Evolutionary conservation across 2,797 vertebrate species (phyloP).

Genomic region (Chelonia mydas): DNA sequence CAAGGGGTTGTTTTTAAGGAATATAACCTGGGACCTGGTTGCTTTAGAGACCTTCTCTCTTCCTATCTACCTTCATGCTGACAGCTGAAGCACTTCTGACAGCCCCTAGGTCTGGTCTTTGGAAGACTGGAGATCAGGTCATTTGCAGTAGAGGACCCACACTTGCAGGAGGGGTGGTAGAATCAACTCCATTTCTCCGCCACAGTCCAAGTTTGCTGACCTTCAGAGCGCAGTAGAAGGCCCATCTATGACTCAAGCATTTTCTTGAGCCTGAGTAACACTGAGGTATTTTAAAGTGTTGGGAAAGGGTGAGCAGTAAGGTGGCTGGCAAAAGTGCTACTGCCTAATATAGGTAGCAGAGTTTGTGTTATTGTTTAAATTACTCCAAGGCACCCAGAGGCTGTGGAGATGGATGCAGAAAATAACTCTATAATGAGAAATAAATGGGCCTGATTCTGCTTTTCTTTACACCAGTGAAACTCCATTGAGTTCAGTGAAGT

Average conservation of each 20-base stretch:
- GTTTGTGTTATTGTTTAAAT: background rate
- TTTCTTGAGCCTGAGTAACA: background rate
- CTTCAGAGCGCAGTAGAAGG: background rate
- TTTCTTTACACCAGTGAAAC: background rate
- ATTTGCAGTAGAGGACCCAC: background rate
- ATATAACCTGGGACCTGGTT: background rate
- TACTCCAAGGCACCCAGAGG: background rate
- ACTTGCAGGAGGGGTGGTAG: background rate
- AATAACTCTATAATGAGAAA: background rate
- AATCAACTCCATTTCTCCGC: background rate
- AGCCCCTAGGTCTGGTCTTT: background rate
- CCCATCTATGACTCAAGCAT: background rate
- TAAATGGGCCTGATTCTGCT: background rate
- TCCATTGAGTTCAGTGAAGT: background rate
- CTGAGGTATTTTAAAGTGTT: background rate
- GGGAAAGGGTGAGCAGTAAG: background rate
- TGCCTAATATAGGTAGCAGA: rapidly evolving
- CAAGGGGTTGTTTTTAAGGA: background rate
- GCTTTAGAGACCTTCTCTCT: background rate
- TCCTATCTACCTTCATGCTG: background rate
- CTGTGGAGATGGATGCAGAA: background rate
- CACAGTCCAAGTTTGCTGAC: rapidly evolving
- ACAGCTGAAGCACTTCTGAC: background rate
- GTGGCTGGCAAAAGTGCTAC: background rate
- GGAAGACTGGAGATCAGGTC: background rate